These are phyloP conservation scores for Mugil cephalus DNA, from an alignment of 2,113 vertebrate species.

Conservation along the genomic window DNA sequence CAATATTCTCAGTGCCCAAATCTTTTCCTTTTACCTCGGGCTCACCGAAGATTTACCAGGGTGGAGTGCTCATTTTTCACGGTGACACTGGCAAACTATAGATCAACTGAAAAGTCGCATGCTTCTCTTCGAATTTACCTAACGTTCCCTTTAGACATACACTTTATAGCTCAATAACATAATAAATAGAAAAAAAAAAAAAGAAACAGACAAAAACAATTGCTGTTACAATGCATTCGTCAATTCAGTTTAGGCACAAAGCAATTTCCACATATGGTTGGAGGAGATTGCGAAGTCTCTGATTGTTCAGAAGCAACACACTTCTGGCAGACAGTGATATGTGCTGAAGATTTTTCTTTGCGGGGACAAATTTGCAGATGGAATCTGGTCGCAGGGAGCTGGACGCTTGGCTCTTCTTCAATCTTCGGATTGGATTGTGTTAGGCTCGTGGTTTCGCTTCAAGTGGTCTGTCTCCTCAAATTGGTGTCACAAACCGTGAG, in stretches of 20 bases:
- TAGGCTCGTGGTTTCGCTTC: slow-evolving; percentile 89
- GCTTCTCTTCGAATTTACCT: slow-evolving; percentile 87
- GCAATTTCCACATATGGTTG: slow-evolving; percentile 91
- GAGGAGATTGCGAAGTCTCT: slow-evolving; percentile 95
- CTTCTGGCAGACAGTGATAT: slow-evolving; percentile 90
- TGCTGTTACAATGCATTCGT: slow-evolving; percentile 99
- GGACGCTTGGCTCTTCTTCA: slow-evolving; percentile 82
- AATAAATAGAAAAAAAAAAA: slow-evolving; percentile 92
- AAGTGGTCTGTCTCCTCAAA: slow-evolving; percentile 90
- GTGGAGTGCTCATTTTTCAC: slow-evolving; percentile 55
- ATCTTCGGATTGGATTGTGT: slow-evolving; percentile 90
- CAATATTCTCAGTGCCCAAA: slow-evolving; percentile 54
- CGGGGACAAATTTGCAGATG: slow-evolving; percentile 88
- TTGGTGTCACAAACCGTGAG: slow-evolving; percentile 90
- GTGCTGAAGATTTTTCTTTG: slow-evolving; percentile 83
- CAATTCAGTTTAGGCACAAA: slow-evolving; percentile 99
- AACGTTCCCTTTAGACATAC: slow-evolving; percentile 95
- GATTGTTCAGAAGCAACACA: slow-evolving; percentile 97
- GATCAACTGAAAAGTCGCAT: slow-evolving; percentile 89
- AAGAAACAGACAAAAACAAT: slow-evolving; percentile 77
- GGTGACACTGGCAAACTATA: slow-evolving; percentile 81
- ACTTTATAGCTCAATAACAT: slow-evolving; percentile 93
- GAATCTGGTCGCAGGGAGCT: slow-evolving; percentile 83
- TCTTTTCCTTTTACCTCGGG: slow-evolving; percentile 45
- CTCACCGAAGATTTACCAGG: slow-evolving; percentile 32